Percentiles rank a stretch among this genome's conserved stretches.
phyloP scores from a whole-genome alignment of 2,113 vertebrate genomes.

The Talpa occidentalis region DNA sequence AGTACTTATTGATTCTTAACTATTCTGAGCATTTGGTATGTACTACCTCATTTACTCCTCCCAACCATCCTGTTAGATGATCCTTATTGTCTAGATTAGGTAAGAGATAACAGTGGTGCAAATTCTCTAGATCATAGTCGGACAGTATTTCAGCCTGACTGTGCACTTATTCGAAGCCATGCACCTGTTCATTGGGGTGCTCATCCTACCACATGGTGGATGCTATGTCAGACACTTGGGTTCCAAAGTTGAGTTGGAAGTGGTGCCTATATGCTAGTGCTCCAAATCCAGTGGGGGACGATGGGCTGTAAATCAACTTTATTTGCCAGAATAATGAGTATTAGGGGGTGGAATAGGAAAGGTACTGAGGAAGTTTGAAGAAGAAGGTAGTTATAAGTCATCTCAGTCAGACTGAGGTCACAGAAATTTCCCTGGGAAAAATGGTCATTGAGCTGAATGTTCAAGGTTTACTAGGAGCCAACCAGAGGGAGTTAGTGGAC shows the following conservation, averaged over 20 bases:
- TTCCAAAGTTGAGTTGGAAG: background rate
- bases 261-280: background rate
- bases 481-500: background rate
- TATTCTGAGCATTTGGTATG: background rate
- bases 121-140: background rate
- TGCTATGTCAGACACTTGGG: background rate
- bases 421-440: background rate
- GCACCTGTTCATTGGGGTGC: background rate
- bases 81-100: slow-evolving; percentile 5
- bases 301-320: background rate
- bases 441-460: background rate
- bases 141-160: background rate
- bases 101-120: background rate
- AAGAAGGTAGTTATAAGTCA: background rate
- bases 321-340: background rate
- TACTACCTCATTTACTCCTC: background rate
- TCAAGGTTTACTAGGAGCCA: background rate
- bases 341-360: background rate
- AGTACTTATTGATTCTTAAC: background rate
- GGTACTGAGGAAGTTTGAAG: background rate
- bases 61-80: background rate
- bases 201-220: fast-evolving
- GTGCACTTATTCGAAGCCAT: background rate
- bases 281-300: background rate
- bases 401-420: background rate